Evolutionary conservation across 1,140 invertebrate species (phyloP), one percentile per base, ranked within the genome.

Genomic region (Nomia melanderi): DNA sequence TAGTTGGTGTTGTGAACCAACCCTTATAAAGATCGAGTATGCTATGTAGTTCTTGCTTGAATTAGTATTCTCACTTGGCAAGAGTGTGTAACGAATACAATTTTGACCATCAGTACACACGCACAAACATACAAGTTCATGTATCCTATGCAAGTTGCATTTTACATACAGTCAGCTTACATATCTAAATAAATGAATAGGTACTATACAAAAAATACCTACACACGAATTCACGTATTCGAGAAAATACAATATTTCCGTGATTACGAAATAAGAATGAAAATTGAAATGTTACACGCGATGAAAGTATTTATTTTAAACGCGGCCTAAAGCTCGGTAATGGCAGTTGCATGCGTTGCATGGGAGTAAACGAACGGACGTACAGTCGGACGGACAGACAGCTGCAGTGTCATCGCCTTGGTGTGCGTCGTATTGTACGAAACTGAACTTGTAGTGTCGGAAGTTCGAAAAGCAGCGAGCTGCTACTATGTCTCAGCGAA

Each of bases 401-500:
- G 65, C 59, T 60, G 62, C 59, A 75, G 73, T 73, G 60, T 72
- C 72, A 69, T 78, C 69, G 64, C 33, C 60, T 63, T 53, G 63
- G 20, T 74, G 69, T 67, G 72, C 62, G 44, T 84, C 36, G 27
- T 57, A 47, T 67, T 66, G 53, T 31, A 75, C 64, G 41, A 17
- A 77, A 79, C 14, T 29, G 36, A 72, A 65, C 5, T 56, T 39
- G 50, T 64, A 69, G 66, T 62, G 66, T 70, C 54, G 62, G 54
- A 77, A 63, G 75, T 75, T 73, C 62, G 72, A 64, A 73, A 74
- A 74, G 54, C 57, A 78, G 75, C 75, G 54, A 75, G 53, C 60
- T 59, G 69, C n/a, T 67, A 60, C 77, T 85, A 86, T 86, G 85
- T 66, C 70, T 84, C 74, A 79, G 56, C 63, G 67, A 76, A 53